Conservation (phyloP, 1,140 invertebrate genomes). For the Listronotus bonariensis region DNA sequence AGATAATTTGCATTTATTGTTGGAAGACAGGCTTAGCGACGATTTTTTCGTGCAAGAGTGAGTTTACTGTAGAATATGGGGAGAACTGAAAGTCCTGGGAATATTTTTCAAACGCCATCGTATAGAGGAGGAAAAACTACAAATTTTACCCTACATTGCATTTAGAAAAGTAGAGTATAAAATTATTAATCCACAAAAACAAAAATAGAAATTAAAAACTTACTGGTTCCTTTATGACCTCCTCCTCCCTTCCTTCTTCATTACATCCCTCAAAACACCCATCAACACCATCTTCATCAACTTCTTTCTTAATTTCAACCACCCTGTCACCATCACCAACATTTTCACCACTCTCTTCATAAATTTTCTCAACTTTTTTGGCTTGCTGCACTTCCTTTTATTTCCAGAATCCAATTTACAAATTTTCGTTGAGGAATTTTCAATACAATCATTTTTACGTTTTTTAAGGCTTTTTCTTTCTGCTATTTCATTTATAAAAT, state of each 20-base stretch:
- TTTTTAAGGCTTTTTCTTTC: constrained; percentile 44
- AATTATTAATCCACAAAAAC: no score
- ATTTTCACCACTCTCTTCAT: neutral
- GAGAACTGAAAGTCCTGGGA: no score
- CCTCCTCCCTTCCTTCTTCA: neutral
- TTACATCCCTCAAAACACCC: neutral
- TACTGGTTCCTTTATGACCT: neutral
- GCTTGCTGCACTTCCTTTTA: constrained; percentile 47
- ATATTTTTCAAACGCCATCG: no score
- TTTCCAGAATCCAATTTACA: constrained; percentile 41
- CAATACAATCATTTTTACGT: constrained; percentile 45
- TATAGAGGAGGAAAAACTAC: no score
- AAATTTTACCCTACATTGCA: no score
- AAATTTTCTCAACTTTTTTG: constrained; percentile 41
- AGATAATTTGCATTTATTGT: no score
- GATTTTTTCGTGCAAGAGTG: no score
- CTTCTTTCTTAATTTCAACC: neutral
- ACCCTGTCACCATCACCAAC: neutral
- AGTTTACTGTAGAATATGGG: no score
- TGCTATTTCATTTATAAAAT: constrained; percentile 48
- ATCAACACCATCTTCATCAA: constrained; percentile 1
- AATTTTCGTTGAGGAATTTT: constrained; percentile 40
- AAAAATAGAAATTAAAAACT: no score
- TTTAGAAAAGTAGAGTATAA: no score
- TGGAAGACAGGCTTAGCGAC: no score